Evolutionary conservation across 2,113 vertebrate genomes (phyloP).

Genomic region (Melanerpes formicivorus): DNA sequence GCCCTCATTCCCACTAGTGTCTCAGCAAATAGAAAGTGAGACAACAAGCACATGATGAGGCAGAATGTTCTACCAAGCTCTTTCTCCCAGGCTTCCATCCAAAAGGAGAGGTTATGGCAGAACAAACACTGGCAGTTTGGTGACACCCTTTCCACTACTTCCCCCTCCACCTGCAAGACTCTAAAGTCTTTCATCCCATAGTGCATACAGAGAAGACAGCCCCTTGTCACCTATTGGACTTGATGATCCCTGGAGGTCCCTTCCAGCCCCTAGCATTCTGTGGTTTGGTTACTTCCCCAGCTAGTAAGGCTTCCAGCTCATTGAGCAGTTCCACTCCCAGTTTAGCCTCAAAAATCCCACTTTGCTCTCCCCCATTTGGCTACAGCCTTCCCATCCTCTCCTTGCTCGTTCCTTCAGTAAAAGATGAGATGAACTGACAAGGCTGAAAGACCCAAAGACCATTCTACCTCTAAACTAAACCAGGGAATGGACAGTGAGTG

Average conservation of each 20-base stretch:
- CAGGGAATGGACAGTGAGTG: not conserved
- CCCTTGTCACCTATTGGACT: not conserved
- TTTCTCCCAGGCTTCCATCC: constrained; percentile 5
- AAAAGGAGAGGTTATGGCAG: not conserved
- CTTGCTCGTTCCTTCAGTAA: not conserved
- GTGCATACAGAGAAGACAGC: not conserved
- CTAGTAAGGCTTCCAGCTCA: not conserved
- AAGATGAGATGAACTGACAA: not conserved
- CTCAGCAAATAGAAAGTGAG: constrained; percentile 3
- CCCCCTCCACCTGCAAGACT: not conserved
- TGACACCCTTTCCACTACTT: not conserved
- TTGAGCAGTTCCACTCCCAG: not conserved
- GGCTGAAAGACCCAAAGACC: not conserved
- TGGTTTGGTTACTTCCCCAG: not conserved
- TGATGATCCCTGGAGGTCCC: too few relatives aligned
- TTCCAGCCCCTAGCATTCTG: too few relatives aligned
- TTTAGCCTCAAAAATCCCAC: not conserved
- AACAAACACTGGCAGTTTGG: not conserved
- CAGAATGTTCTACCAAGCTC: not conserved
- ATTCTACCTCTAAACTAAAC: not conserved
- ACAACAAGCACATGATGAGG: not conserved
- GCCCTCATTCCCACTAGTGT: not conserved
- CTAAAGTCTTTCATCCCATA: not conserved
- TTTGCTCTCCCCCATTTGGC: accelerated
- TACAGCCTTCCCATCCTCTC: not conserved